Evolutionary conservation across 2,888 invertebrate genomes (phyloP), one percentile per base, ranked within the genome.

Genomic region (Drepanosiphum platanoidis): DNA sequence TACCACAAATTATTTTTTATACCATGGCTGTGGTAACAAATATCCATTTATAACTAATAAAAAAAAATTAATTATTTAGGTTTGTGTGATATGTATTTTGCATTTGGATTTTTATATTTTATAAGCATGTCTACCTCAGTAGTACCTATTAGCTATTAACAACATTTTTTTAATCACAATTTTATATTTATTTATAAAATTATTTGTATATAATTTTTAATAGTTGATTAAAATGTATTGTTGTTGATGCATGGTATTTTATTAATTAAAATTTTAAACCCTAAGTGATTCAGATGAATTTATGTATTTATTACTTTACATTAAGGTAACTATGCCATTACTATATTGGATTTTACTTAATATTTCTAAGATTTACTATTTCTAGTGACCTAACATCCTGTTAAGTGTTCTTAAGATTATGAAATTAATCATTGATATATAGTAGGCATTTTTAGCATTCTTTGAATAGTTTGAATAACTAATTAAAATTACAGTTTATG

Each of bases 1-100:
- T 81, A 81, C 81, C 71, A 72, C 81, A 81, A 81, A 61, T 42
- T 72, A 81, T 81, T 81, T 72, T 30, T 39, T 81, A 61, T 61
- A 72, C n/a, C 27, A 1, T 81, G 81, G 81, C 58, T 81, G 81
- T 81, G 71, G 81, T n/a, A 39, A 81, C 32, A 36, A 81, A 72
- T 81, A 72, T 81, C 39, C 61, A 72, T 80, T 30, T 9, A 78
- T 78, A 32, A 32, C 18, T 22, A 1, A n/a, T 13, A 13, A 15
- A 46, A 46, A 13, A 42, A 68, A 34, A 15, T 27, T 61, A n/a
- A n/a, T n/a, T n/a, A n/a, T n/a, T n/a, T 8, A 9, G 5, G 3
- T 27, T 2, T 27, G 27, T 61, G 61, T 27, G n/a, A n/a, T n/a
- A n/a, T n/a, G n/a, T n/a, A n/a, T n/a, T n/a, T n/a, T n/a, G n/a